Evolutionary conservation across 1,140 invertebrate genomes (phyloP), one percentile per base, ranked within the genome.

Genomic region (Bradysia coprophila): DNA sequence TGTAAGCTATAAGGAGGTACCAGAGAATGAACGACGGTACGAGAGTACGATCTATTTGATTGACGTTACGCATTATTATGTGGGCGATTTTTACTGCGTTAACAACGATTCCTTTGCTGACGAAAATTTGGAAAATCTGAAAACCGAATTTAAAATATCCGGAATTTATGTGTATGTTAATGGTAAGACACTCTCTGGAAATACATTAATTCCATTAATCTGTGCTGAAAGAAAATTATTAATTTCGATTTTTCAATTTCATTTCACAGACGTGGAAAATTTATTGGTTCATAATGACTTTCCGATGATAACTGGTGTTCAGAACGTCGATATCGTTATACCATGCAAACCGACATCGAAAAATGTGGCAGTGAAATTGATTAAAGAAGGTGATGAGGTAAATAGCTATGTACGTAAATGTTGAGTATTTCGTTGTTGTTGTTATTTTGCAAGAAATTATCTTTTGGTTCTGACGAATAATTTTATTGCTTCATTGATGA

Each of bases 311-410:
- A 48, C 48, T 31, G 61, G 57, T 3, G 52, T 51, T 24, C 58
- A 61, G 40, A 64, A 64, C 44, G 53, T 51, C 23, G 58, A 63
- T 37, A 56, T 66, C 11, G 49, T 69, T 13, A 67, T 80, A 48
- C 75, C 75, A 46, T 83, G 78, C 63, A 71, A 71, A 49, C 76
- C 78, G 38, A 72, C 77, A 22, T 72, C 71, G 32, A 76, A 76
- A 10, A 64, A 75, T 48, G 63, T 73, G 21, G 59, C 67, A 31
- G 71, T 81, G 4, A 47, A 60, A 34, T 59, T 80, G 28, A 46
- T 50, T 13, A 56, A 63, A 50, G 61, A 63, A 31, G 52, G 51
- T 40, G 53, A 58, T 18, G 49, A 55, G 41, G 51, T 61, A 49
- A 44, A 32, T 23, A 16, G 31, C 28, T 31, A 31, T 31, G n/a